Evolutionary conservation across 2,797 vertebrate genomes (phyloP).

Genomic region (Sus cebifrons): DNA sequence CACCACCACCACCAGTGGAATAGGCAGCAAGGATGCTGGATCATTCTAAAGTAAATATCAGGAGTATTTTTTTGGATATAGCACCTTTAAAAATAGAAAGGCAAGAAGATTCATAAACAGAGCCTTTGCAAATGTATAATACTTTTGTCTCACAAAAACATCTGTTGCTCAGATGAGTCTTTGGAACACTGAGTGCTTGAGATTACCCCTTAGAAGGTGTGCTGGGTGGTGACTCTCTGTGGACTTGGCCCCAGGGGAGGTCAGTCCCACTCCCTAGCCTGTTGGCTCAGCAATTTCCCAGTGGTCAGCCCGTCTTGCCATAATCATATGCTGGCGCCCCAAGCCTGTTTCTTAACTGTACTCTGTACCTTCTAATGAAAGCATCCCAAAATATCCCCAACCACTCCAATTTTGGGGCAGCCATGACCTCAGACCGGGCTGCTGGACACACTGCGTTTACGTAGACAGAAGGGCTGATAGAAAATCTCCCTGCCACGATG

Average conservation of each 20-base stretch:
- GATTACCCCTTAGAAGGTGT: conserved; percentile 92
- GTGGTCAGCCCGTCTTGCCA: conserved; percentile 98
- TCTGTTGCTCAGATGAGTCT: conserved; percentile 87
- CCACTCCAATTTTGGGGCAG: conserved; percentile 88
- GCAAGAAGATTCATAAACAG: conserved; percentile 78
- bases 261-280: conserved; percentile 91
- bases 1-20: neutral
- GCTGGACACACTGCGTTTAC: conserved; percentile 80
- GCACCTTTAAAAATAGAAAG: conserved; percentile 82
- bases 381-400: conserved; percentile 96
- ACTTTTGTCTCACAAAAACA: conserved; percentile 88
- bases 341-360: conserved; percentile 94
- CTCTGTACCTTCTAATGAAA: conserved; percentile 96
- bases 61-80: conserved; percentile 55
- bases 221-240: conserved; percentile 85
- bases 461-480: conserved; percentile 80
- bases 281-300: conserved; percentile 97
- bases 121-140: conserved; percentile 80
- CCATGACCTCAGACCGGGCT: conserved; percentile 92
- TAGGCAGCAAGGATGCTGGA: conserved; percentile 53
- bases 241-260: conserved; percentile 88
- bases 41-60: conserved; percentile 77
- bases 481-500: conserved; percentile 80
- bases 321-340: conserved; percentile 97
- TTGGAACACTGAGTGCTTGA: conserved; percentile 86